A percentile compares a stretch with the other conserved stretches of the same genome.
Conservation (phyloP, 2,797 vertebrate species). For the Loriculus beryllinus region DNA sequence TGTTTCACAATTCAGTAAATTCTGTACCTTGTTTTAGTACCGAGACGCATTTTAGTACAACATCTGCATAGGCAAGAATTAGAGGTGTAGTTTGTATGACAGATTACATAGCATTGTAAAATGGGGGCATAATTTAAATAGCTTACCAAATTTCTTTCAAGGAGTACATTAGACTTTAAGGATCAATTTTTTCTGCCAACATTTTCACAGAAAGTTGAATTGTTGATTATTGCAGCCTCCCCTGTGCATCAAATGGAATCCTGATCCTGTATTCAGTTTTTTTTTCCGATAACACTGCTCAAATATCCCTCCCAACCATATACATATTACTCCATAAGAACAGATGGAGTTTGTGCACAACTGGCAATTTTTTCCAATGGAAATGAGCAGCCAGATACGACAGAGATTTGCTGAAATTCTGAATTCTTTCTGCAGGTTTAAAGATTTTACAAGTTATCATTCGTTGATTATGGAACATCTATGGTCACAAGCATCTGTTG, state of each 20-base stretch:
- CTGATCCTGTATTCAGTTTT: not conserved
- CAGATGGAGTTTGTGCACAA: slow-evolving; percentile 73
- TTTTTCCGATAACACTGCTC: not conserved
- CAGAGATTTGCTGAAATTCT: slow-evolving; percentile 73
- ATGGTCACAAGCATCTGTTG: slow-evolving; percentile 68
- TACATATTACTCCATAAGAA: not conserved
- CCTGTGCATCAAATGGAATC: not conserved
- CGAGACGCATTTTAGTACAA: not conserved
- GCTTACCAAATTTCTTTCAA: slow-evolving; percentile 42
- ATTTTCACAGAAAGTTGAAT: slow-evolving; percentile 27
- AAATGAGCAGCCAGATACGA: slow-evolving; percentile 58
- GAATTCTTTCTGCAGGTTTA: slow-evolving; percentile 64
- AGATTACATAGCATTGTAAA: slow-evolving; percentile 33
- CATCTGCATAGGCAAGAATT: slow-evolving; percentile 31
- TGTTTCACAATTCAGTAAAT: not conserved
- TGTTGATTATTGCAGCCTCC: slow-evolving; percentile 18
- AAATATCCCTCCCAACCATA: not conserved
- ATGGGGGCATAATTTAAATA: slow-evolving; percentile 39
- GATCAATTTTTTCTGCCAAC: not conserved
- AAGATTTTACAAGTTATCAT: slow-evolving; percentile 69
- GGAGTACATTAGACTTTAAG: not conserved
- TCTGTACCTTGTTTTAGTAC: not conserved
- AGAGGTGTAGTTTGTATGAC: slow-evolving; percentile 25
- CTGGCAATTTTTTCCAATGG: slow-evolving; percentile 30
- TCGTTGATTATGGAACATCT: slow-evolving; percentile 49